Evolutionary conservation across 2,113 vertebrate genomes (phyloP).

Genomic region (Semnornis frantzii): DNA sequence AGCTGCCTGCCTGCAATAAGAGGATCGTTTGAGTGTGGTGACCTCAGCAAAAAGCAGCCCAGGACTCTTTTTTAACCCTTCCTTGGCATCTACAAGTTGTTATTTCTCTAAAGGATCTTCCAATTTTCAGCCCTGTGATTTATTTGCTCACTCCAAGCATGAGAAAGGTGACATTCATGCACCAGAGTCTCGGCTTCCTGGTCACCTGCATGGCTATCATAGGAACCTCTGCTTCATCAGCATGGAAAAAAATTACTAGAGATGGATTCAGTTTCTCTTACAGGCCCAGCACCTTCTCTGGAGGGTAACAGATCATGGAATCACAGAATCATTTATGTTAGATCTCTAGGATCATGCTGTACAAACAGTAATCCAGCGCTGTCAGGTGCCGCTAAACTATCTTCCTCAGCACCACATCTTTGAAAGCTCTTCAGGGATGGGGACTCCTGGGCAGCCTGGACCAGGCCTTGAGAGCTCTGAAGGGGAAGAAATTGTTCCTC

Average conservation of each 20-base stretch:
- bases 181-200: not conserved
- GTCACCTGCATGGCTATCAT: not conserved
- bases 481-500: too few species aligned
- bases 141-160: fast-evolving
- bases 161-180: fast-evolving
- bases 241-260: fast-evolving
- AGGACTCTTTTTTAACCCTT: not conserved
- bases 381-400: not conserved
- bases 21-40: not conserved
- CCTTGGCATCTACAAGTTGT: not conserved
- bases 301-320: too few species aligned
- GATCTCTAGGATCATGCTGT: too few species aligned
- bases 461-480: too few species aligned
- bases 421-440: not conserved
- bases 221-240: fast-evolving
- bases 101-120: not conserved
- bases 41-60: not conserved
- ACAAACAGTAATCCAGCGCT: too few species aligned
- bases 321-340: too few species aligned
- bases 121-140: fast-evolving
- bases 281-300: not conserved
- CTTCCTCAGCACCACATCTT: not conserved
- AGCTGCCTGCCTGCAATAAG: not conserved
- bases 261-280: not conserved
- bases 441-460: too few species aligned